These are phyloP conservation scores for Limnephilus rhombicus DNA, from an alignment of 2,888 invertebrate genomes.

Conservation along the genomic window DNA sequence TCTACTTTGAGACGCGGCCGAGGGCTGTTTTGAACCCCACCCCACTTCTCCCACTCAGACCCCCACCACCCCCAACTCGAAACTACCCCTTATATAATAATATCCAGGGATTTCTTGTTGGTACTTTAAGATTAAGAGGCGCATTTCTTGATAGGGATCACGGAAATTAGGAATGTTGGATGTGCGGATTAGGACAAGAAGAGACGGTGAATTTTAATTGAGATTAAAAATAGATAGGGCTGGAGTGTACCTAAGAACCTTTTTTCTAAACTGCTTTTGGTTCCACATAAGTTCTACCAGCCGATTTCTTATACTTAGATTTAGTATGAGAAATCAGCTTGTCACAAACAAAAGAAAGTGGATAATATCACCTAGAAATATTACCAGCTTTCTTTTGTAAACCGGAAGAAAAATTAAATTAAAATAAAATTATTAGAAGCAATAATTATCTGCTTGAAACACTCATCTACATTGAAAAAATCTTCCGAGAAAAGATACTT, in stretches of 20 bases:
- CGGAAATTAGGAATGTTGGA: not conserved
- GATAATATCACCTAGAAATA: too few relatives aligned
- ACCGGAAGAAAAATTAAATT: too few relatives aligned
- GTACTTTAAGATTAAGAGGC: not conserved
- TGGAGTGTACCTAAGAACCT: not conserved
- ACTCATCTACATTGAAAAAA: too few relatives aligned
- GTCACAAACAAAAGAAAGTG: too few relatives aligned
- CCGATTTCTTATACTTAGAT: too few relatives aligned
- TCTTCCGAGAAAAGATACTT: too few relatives aligned
- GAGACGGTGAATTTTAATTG: not conserved
- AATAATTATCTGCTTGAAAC: too few relatives aligned
- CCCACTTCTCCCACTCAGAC: not conserved
- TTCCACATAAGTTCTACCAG: not conserved
- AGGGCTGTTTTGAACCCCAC: slow-evolving; percentile 16
- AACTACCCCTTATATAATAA: slow-evolving; percentile 1
- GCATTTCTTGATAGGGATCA: slow-evolving; percentile 1
- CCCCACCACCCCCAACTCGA: not conserved
- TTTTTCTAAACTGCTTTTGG: not conserved
- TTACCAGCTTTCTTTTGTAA: too few relatives aligned
- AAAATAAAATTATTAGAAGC: too few relatives aligned
- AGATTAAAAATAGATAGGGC: not conserved
- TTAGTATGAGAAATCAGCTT: too few relatives aligned
- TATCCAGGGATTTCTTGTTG: not conserved
- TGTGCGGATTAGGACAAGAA: not conserved
- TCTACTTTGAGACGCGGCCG: slow-evolving; percentile 36